Conservation (phyloP, 2,797 vertebrate genomes). For the Spondyliosoma cantharus region DNA sequence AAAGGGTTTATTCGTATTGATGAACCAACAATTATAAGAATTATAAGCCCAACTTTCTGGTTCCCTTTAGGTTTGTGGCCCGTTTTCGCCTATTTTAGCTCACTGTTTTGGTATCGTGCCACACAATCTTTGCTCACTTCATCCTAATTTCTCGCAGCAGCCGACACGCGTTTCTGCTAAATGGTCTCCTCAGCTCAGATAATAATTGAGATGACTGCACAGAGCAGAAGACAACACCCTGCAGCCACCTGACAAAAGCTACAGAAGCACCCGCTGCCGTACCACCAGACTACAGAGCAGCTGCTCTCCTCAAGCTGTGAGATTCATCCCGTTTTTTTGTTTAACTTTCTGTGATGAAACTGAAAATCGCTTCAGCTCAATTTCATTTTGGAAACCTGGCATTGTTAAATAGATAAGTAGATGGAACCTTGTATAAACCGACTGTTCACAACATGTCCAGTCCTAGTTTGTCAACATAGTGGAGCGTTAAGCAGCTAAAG, state of each 20-base stretch:
- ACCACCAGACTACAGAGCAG: too few species aligned
- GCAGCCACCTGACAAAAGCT: too few species aligned
- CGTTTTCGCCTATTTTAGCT: neutral
- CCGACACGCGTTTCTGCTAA: neutral
- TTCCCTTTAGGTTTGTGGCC: neutral
- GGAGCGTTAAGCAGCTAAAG: neutral
- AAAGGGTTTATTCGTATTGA: neutral
- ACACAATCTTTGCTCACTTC: neutral
- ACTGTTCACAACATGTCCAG: neutral
- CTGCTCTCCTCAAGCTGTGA: too few species aligned
- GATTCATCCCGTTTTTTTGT: too few species aligned
- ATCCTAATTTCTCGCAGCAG: neutral
- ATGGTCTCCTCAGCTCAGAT: neutral
- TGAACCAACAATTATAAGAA: neutral
- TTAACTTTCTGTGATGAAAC: too few species aligned
- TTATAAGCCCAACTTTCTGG: neutral
- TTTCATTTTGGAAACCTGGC: too few species aligned
- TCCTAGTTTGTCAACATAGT: neutral
- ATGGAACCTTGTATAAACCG: too few species aligned
- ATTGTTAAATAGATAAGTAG: too few species aligned
- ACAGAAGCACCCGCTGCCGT: too few species aligned
- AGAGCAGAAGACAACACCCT: too few species aligned
- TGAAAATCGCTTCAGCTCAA: too few species aligned
- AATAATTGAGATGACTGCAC: too few species aligned
- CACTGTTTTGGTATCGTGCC: neutral